A percentile compares a stretch with the other conserved stretches of the same genome.
These are phyloP conservation scores for Muscicapa comitata DNA, from an alignment of 2,797 vertebrate genomes.

Conservation along the genomic window DNA sequence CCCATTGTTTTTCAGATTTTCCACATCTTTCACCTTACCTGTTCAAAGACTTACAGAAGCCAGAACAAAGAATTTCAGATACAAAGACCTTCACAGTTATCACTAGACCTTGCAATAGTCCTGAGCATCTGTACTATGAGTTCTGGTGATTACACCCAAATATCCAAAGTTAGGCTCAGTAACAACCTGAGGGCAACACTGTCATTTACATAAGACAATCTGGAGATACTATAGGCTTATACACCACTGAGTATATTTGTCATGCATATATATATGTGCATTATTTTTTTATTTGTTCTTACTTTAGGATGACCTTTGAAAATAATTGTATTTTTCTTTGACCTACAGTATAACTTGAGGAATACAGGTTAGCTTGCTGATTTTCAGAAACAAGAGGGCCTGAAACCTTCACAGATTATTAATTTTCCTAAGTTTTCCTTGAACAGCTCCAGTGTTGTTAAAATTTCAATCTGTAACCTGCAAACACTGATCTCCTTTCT, in stretches of 20 bases:
- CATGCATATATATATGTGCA: not conserved
- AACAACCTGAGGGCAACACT: not conserved
- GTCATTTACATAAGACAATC: not conserved
- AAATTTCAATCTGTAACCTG: not conserved
- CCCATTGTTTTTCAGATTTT: constrained; percentile 50
- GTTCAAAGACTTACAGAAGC: constrained; percentile 23
- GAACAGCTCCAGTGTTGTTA: not conserved
- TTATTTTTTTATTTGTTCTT: not conserved
- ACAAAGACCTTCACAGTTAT: not conserved
- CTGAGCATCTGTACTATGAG: not conserved
- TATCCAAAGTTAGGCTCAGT: not conserved
- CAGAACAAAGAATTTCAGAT: not conserved
- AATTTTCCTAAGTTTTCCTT: not conserved
- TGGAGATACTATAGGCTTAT: not conserved
- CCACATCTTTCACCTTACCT: constrained; percentile 37
- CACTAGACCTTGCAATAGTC: not conserved
- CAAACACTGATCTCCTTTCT: not conserved
- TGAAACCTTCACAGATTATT: not conserved
- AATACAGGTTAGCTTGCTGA: not conserved
- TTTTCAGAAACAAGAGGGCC: not conserved
- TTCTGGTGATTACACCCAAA: not conserved
- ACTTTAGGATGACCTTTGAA: not conserved
- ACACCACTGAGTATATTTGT: not conserved
- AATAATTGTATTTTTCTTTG: not conserved
- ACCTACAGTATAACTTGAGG: not conserved